Conservation (phyloP, 1,140 invertebrate genomes). For the Brachionus sp. region DNA sequence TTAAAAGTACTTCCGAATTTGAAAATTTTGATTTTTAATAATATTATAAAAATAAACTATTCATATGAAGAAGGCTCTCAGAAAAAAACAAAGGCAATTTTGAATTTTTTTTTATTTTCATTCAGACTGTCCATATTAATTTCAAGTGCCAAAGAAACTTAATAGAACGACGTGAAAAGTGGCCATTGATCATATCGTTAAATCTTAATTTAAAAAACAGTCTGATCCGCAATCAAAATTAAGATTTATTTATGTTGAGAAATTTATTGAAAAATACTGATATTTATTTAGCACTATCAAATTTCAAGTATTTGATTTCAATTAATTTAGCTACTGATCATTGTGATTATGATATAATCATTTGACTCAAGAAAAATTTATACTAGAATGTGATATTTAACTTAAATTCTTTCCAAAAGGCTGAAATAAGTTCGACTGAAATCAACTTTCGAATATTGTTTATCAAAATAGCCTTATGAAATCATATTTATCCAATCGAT, state of each 20-base stretch:
- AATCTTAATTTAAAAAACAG: not conserved
- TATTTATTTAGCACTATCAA: not conserved
- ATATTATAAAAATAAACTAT: too few relatives aligned
- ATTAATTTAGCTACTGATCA: not conserved
- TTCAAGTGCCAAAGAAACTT: not conserved
- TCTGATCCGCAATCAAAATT: not conserved
- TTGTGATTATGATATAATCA: not conserved
- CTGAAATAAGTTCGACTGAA: not conserved
- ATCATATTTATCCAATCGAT: not conserved
- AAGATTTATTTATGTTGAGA: not conserved
- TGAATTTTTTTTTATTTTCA: not conserved
- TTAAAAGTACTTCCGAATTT: too few relatives aligned
- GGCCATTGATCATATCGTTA: not conserved
- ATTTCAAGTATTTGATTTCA: slow-evolving; percentile 4
- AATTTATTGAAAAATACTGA: slow-evolving; percentile 4
- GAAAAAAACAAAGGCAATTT: too few relatives aligned
- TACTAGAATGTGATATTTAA: not conserved
- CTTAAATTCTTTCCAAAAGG: not conserved
- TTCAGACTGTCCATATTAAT: not conserved
- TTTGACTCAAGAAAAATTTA: not conserved
- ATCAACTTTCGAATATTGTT: not conserved
- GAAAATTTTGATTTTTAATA: too few relatives aligned
- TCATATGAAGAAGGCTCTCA: too few relatives aligned
- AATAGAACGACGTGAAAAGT: not conserved
- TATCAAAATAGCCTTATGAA: not conserved